A percentile compares a stretch with the other conserved stretches of the same genome.
Conservation (phyloP, 37 sponge, comb jelly and placozoan genomes). For the Beroe forskalii region DNA sequence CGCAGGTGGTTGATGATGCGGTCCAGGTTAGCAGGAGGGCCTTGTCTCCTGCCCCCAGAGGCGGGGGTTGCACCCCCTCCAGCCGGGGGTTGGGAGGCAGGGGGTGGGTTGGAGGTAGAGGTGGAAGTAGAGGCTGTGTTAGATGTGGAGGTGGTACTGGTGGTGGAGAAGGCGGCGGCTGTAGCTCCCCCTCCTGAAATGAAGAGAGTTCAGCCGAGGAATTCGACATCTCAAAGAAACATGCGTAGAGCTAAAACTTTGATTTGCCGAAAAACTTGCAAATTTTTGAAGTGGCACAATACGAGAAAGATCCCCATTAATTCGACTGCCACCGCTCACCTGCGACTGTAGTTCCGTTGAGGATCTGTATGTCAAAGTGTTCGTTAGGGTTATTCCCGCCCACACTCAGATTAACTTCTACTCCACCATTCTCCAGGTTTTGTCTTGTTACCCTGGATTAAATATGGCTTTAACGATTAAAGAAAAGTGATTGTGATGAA, state of each 20-base stretch:
- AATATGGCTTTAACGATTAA: too few species aligned
- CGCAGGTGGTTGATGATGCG: conserved; percentile 45
- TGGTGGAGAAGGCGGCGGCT: background rate
- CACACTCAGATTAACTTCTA: conserved; percentile 26
- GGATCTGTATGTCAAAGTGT: conserved; percentile 13
- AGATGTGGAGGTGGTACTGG: background rate
- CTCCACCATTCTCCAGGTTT: conserved; percentile 24
- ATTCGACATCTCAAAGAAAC: too few species aligned
- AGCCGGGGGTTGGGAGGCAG: background rate
- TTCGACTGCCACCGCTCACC: too few species aligned
- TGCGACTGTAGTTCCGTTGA: conserved; percentile 59
- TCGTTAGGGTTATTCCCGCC: conserved; percentile 21
- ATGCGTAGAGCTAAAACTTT: too few species aligned
- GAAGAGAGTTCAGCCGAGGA: too few species aligned
- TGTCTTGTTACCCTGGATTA: conserved; percentile 56
- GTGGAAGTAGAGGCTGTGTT: background rate
- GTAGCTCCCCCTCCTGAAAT: too few species aligned
- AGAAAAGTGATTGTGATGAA: too few species aligned
- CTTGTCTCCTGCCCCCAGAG: background rate
- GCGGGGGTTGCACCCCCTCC: background rate
- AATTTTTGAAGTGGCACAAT: too few species aligned
- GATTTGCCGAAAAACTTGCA: too few species aligned
- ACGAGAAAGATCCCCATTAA: too few species aligned
- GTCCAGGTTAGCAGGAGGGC: conserved; percentile 46
- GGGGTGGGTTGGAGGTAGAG: background rate